Percentiles rank a stretch among this genome's conserved stretches.
Conservation (phyloP, 2,797 vertebrate species). For the Podarcis lilfordi region DNA sequence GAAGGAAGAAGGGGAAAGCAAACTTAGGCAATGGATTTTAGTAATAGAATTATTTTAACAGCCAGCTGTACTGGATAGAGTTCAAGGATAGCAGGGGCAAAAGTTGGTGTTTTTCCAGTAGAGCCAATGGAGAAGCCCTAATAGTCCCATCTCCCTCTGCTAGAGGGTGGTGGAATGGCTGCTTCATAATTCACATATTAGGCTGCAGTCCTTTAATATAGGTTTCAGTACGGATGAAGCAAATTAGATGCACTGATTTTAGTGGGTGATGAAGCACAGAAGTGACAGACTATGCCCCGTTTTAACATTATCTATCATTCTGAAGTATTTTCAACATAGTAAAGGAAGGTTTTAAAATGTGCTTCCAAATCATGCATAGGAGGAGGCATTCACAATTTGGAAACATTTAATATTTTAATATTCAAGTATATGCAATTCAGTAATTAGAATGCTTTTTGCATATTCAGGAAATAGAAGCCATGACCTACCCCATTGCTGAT, state of each 20-base stretch:
- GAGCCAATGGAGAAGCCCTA: too few species aligned
- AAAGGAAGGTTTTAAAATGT: neutral
- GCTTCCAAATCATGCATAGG: neutral
- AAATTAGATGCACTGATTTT: neutral
- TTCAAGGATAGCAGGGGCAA: too few species aligned
- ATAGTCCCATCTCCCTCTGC: too few species aligned
- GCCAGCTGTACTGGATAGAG: too few species aligned
- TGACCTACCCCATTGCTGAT: neutral
- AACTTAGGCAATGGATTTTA: too few species aligned
- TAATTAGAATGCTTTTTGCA: neutral
- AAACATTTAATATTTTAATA: neutral
- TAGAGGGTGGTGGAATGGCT: too few species aligned
- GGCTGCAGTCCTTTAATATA: neutral
- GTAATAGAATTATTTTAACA: too few species aligned
- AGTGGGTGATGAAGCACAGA: neutral
- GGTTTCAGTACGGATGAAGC: neutral
- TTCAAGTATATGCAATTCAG: neutral
- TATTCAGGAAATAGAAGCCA: neutral
- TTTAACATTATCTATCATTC: neutral
- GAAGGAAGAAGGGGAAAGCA: too few species aligned
- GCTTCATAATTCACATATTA: neutral
- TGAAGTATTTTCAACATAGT: neutral
- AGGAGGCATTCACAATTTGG: neutral
- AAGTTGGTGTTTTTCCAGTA: too few species aligned
- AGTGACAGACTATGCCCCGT: neutral